Evolutionary conservation across 2,797 vertebrate species (phyloP).

Genomic region (Neosilurus mollespiculum): DNA sequence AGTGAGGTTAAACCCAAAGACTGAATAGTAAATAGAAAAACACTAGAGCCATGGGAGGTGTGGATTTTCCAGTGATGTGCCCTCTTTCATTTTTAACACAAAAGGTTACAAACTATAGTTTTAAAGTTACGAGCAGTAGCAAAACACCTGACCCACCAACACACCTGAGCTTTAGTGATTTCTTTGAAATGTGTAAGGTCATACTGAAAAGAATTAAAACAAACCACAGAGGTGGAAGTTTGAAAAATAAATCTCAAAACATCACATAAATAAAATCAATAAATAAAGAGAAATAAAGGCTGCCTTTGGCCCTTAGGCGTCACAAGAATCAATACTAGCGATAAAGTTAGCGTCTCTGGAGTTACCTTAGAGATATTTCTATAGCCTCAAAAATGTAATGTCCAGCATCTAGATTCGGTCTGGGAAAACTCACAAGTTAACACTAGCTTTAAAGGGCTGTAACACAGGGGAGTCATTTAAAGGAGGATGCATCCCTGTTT

Average conservation of each 20-base stretch:
- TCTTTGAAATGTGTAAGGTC: conserved; percentile 13
- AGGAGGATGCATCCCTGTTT: neutral
- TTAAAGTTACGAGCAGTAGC: neutral
- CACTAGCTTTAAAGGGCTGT: conserved; percentile 36
- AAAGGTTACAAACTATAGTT: neutral
- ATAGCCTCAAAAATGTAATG: conserved; percentile 53
- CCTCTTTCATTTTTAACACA: neutral
- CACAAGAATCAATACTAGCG: conserved; percentile 60
- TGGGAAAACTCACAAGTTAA: conserved; percentile 32
- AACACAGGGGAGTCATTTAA: neutral
- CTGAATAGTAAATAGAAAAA: conserved; percentile 9
- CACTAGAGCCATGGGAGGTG: neutral
- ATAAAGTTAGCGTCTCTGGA: conserved; percentile 16
- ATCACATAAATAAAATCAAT: conserved; percentile 19
- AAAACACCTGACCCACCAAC: neutral
- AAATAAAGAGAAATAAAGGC: conserved; percentile 63
- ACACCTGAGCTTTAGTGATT: conserved; percentile 9
- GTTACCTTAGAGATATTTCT: conserved; percentile 59
- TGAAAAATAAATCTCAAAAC: neutral
- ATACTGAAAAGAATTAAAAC: conserved; percentile 4
- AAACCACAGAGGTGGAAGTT: neutral
- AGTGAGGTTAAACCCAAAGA: neutral
- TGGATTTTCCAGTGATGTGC: neutral
- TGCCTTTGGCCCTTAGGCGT: conserved; percentile 57
- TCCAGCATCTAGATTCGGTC: conserved; percentile 37